Base-by-base conservation (phyloP, 35 echinoderm and acorn worm species). In the Nesometra sesokonis region DNA sequence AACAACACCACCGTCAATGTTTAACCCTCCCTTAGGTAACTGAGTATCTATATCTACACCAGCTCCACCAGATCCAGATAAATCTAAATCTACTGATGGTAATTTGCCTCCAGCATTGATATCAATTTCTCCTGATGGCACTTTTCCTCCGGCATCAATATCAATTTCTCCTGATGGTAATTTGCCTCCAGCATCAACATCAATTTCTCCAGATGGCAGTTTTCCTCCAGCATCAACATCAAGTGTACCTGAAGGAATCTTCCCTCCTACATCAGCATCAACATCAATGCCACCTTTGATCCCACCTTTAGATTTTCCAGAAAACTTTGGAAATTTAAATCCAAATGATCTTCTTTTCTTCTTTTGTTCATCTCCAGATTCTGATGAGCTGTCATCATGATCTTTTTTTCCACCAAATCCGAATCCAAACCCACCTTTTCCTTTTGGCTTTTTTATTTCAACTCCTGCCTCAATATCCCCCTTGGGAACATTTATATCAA, bases 161-260 rank as follows among this genome's bases (percentile, higher is more conserved):
- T 88, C 86, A 78, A 88, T 23, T 35, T 88, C 46, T 21, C 78
- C 79, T 17, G 9, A 78, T 81, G 79, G 79, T 32, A 15, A 15
- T 36, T 82, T 35, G 13, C 21, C 79, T 67, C 30, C 33, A 32
- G 57, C 80, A 77, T 88, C 87, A 84, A 85, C 29, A 32, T 93
- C 87, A 57, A 82, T 78, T 33, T 32, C 79, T 31, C 91, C 93
- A 29, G 84, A 88, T 32, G 79, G 36, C 36, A 86, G 46, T 40
- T 80, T 78, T 31, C 46, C 85, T 82, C 91, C 87, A 37, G 77
- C 33, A 82, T 90, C 88, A 35, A 82, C 40, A 78, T 89, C 86
- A 80, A 76, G 32, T 13, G 78, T 87, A 35, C 37, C 82, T 38
- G 85, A 91, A 21, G 83, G 78, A 57, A 77, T 21, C 43, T 33